Base-by-base conservation (phyloP, 2,888 invertebrate species). In the Agrotis exclamationis region DNA sequence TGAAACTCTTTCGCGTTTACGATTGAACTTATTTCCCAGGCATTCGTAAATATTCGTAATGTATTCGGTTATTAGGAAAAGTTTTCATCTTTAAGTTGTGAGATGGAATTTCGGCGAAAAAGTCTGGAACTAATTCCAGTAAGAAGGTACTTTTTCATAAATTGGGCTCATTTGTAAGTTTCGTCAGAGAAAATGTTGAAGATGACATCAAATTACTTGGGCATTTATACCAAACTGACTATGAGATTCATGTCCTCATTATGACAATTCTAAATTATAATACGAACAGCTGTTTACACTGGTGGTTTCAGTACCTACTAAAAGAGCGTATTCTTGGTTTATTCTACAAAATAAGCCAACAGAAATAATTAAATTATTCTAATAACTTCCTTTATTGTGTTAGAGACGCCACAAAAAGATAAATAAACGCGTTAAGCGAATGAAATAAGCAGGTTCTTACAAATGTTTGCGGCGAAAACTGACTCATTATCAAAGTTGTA, bases 401-500 rank as follows among this genome's bases (percentile, higher is more conserved):
- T 70, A 67, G 65, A 65, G 58, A 76, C 48, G 62, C 48, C 22
- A 57, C 45, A 39, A 68, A 68, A 74, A 68, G 71, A 77, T 70
- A 78, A 83, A 80, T 70, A 63, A 59, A 67, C n/a, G 64, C 58
- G 70, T 54, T 69, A 67, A 78, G 28, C 28, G 53, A 77, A 73
- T 71, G 47, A 74, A 75, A 75, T 83, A 79, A 83, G 74, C 77
- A 53, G 74, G 77, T 73, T 80, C 66, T 80, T 69, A 83, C 70
- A 74, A 82, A 80, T 75, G 82, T 80, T 84, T 80, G 75, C 57
- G 77, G 80, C 65, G 63, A 73, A 82, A 72, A 79, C 70, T 79
- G 70, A 78, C 66, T 82, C 80, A 68, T 82, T 84, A 84, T 59
- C 70, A 84, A 84, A 84, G 74, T 84, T 78, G 74, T 74, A 70